Evolutionary conservation across 2,888 invertebrate genomes (phyloP).

Genomic region (Agrotis exclamationis): DNA sequence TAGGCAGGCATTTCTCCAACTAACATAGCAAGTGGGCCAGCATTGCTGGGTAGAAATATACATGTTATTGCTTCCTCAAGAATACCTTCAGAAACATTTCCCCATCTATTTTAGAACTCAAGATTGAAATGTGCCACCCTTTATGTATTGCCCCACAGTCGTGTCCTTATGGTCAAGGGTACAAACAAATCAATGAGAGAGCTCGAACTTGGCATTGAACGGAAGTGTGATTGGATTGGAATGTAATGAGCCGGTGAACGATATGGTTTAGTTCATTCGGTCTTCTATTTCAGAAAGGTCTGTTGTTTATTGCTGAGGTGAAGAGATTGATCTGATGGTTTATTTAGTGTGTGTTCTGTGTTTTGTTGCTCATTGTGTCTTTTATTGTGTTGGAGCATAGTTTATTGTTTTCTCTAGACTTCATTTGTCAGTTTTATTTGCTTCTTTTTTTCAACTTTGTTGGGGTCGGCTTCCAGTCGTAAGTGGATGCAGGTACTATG

Average conservation of each 20-base stretch:
- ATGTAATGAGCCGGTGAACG: constrained; percentile 75
- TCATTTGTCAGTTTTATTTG: background rate
- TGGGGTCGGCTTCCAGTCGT: too few species aligned
- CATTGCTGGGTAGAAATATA: background rate
- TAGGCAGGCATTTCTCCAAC: too few species aligned
- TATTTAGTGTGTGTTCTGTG: constrained; percentile 18
- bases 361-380: background rate
- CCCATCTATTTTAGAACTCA: background rate
- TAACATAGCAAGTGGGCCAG: too few species aligned
- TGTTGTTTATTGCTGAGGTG: constrained; percentile 47
- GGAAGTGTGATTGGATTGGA: constrained; percentile 82
- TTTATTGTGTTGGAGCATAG: background rate
- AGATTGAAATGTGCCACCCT: constrained; percentile 29
- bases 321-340: constrained; percentile 47
- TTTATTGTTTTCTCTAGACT: background rate
- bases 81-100: background rate
- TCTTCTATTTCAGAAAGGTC: constrained; percentile 38
- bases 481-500: too few species aligned
- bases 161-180: constrained; percentile 76
- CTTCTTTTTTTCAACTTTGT: too few species aligned
- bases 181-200: constrained; percentile 85
- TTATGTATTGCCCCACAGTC: constrained; percentile 35
- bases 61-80: background rate
- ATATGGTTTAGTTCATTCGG: constrained; percentile 59
- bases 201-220: constrained; percentile 87